These are phyloP conservation scores for Dolichotis patagonum DNA, from an alignment of 2,113 vertebrate genomes.

Conservation along the genomic window DNA sequence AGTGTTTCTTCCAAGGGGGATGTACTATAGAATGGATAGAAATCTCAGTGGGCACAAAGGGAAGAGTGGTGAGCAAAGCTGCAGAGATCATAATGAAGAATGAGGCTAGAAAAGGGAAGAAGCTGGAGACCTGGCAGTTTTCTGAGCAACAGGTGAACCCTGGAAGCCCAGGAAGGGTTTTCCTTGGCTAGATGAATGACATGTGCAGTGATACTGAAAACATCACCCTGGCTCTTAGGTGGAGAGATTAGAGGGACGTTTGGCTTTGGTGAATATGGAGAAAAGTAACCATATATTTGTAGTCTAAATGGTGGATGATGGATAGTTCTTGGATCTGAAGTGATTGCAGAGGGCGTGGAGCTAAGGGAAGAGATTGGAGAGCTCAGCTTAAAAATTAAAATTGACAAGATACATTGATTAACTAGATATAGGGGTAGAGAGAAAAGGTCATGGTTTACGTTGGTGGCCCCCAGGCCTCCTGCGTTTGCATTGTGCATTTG, in stretches of 20 bases:
- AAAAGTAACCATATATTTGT: not conserved
- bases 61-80: not conserved
- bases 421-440: not conserved
- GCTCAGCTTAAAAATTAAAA: conserved; percentile 11
- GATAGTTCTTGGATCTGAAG: not conserved
- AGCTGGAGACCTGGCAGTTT: not conserved
- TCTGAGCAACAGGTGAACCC: not conserved
- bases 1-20: not conserved
- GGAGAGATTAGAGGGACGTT: not conserved
- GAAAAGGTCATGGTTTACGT: too few species aligned
- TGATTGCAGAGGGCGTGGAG: not conserved
- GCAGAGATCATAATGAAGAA: not conserved
- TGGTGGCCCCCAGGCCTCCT: too few species aligned
- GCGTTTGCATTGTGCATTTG: too few species aligned
- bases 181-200: not conserved
- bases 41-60: not conserved
- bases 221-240: not conserved
- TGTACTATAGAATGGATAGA: not conserved
- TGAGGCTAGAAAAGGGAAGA: not conserved
- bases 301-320: not conserved
- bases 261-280: not conserved
- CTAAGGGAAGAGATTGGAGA: conserved; percentile 24
- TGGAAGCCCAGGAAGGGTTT: not conserved
- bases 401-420: not conserved
- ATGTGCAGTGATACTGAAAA: not conserved